Evolutionary conservation across 1,140 invertebrate species (phyloP).

Genomic region (Nasonia vitripennis): DNA sequence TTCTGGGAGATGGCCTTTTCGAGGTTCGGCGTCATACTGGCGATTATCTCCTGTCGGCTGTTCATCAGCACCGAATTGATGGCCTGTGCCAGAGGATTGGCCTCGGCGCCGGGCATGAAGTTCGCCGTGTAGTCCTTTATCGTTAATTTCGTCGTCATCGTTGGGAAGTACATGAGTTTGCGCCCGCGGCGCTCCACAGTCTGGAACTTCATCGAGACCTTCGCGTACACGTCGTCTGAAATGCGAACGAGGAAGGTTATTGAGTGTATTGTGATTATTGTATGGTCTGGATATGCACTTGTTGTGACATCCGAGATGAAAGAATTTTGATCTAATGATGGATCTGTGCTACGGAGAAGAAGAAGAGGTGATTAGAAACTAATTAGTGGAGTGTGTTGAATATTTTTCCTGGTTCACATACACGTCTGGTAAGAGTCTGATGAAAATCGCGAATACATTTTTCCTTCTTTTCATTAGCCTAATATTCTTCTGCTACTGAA

Average conservation of each 20-base stretch:
- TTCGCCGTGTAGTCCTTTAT: slow-evolving; percentile 58
- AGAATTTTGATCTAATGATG: too few relatives aligned
- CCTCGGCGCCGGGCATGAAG: slow-evolving; percentile 53
- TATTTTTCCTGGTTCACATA: too few relatives aligned
- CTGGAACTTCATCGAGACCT: slow-evolving; percentile 53
- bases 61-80: slow-evolving; percentile 59
- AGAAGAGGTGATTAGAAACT: too few relatives aligned
- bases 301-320: too few relatives aligned
- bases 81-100: slow-evolving; percentile 57
- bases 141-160: slow-evolving; percentile 60
- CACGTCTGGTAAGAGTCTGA: too few relatives aligned
- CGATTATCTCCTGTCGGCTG: slow-evolving; percentile 62
- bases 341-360: too few relatives aligned
- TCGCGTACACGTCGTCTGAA: slow-evolving; percentile 57
- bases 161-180: slow-evolving; percentile 57
- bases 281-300: too few relatives aligned
- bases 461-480: too few relatives aligned
- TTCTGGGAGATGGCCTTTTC: slow-evolving; percentile 62
- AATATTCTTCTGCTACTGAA: too few relatives aligned
- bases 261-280: too few relatives aligned
- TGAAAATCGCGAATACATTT: too few relatives aligned
- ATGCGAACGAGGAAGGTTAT: neutral
- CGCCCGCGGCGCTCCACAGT: slow-evolving; percentile 55
- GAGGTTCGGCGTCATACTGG: slow-evolving; percentile 58
- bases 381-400: too few relatives aligned